Conservation (phyloP, 2,888 invertebrate genomes). For the Papilio elwesi region DNA sequence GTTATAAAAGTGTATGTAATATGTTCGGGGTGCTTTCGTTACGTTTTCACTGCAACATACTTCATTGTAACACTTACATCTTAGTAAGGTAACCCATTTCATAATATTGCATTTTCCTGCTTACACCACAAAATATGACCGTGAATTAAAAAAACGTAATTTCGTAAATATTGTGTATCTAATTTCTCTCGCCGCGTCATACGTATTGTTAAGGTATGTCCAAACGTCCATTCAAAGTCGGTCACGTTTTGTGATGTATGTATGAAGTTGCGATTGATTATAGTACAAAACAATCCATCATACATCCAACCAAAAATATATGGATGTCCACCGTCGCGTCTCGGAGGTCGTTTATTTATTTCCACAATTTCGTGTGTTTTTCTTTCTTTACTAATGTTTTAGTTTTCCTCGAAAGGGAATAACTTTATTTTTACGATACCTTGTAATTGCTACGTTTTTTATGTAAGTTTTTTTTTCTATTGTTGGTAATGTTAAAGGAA, state of each 20-base stretch:
- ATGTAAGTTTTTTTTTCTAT: slow-evolving; percentile 57
- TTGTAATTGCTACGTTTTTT: slow-evolving; percentile 15
- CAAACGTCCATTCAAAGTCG: too few species aligned
- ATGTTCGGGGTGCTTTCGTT: slow-evolving; percentile 25
- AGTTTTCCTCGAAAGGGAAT: slow-evolving; percentile 35
- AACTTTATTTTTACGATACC: slow-evolving; percentile 22
- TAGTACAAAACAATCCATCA: slow-evolving; percentile 44
- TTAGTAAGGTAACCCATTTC: slow-evolving; percentile 29
- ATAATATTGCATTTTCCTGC: slow-evolving; percentile 26
- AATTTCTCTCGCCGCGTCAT: too few species aligned
- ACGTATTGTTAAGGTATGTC: not conserved
- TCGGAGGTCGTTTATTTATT: slow-evolving; percentile 44
- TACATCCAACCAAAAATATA: slow-evolving; percentile 42
- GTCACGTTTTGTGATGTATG: not conserved
- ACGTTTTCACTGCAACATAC: slow-evolving; percentile 21
- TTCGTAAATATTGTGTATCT: not conserved
- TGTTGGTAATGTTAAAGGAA: slow-evolving; percentile 66
- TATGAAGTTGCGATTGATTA: slow-evolving; percentile 16
- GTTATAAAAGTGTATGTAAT: not conserved
- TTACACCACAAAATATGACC: slow-evolving; percentile 11
- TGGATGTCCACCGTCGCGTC: slow-evolving; percentile 31
- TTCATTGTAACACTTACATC: slow-evolving; percentile 22
- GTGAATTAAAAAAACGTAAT: not conserved
- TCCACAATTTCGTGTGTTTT: slow-evolving; percentile 40
- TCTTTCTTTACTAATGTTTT: slow-evolving; percentile 32